A percentile compares a stretch with the other conserved stretches of the same genome.
Evolutionary conservation across 2,888 invertebrate genomes (phyloP).

Genomic region (Cosmorhoe ocellata): DNA sequence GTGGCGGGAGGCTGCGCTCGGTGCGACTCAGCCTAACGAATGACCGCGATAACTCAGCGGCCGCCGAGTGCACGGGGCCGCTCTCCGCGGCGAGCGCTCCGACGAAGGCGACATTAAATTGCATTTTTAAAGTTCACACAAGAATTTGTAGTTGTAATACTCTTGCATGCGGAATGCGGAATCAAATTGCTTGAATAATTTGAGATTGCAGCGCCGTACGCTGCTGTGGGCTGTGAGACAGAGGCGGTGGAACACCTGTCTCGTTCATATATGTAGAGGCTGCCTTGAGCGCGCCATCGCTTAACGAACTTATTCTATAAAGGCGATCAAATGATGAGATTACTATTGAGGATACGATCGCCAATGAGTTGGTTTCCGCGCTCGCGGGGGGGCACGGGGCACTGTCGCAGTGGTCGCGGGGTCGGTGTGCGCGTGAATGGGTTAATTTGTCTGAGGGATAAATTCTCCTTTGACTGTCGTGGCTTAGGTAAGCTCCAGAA

Average conservation of each 20-base stretch:
- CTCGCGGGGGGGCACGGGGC: no score
- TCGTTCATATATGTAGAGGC: neutral
- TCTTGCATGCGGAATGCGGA: conserved; percentile 16
- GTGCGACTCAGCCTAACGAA: conserved; percentile 34
- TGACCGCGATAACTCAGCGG: conserved; percentile 37
- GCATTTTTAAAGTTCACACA: conserved; percentile 29
- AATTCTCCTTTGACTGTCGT: neutral
- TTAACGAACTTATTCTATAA: conserved; percentile 1
- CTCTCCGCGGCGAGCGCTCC: neutral
- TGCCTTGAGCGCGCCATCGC: no score
- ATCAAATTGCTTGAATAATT: conserved; percentile 23
- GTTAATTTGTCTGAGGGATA: neutral
- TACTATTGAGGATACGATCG: no score
- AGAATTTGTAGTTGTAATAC: conserved; percentile 23
- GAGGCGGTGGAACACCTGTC: neutral
- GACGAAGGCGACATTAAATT: conserved; percentile 17
- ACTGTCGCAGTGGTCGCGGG: no score
- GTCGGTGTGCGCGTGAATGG: neutral
- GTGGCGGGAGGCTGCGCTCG: neutral
- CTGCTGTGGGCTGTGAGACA: conserved; percentile 7
- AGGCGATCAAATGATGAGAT: no score
- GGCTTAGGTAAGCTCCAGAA: neutral
- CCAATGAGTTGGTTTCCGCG: no score
- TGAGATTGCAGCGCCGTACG: conserved; percentile 17
- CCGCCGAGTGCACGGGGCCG: conserved; percentile 18